A percentile compares a stretch with the other conserved stretches of the same genome.
Evolutionary conservation across 2,797 vertebrate genomes (phyloP).

Genomic region (Cossypha dichroa): DNA sequence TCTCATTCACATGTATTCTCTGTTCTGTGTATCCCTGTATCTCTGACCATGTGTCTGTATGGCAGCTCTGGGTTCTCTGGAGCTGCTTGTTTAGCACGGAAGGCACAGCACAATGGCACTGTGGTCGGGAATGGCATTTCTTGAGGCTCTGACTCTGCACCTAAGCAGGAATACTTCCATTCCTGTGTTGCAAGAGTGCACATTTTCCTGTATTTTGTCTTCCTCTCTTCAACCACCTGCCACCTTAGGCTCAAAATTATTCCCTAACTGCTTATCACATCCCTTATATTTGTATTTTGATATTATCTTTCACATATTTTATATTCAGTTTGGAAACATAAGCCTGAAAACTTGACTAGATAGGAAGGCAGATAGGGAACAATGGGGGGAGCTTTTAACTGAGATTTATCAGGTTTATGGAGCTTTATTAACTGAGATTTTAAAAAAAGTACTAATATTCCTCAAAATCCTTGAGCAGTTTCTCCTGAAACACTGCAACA

Average conservation of each 20-base stretch:
- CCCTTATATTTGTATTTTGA: background rate
- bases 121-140: background rate
- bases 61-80: background rate
- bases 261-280: background rate
- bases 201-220: background rate
- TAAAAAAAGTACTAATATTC: background rate
- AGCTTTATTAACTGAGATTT: background rate
- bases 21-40: background rate
- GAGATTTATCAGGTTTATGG: background rate
- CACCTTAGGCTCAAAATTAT: background rate
- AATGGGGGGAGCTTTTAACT: accelerated
- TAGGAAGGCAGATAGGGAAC: background rate
- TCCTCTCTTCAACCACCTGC: background rate
- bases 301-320: background rate
- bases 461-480: background rate
- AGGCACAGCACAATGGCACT: background rate
- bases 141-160: background rate
- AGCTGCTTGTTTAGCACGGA: background rate
- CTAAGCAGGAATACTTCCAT: accelerated
- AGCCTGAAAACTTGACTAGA: background rate
- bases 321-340: background rate
- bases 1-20: background rate
- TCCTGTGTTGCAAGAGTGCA: background rate
- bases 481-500: background rate
- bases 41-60: background rate